Evolutionary conservation across 37 sponge, comb jelly and placozoan species (phyloP), one percentile per base, ranked within the genome.

Genomic region (Crambe crambe): DNA sequence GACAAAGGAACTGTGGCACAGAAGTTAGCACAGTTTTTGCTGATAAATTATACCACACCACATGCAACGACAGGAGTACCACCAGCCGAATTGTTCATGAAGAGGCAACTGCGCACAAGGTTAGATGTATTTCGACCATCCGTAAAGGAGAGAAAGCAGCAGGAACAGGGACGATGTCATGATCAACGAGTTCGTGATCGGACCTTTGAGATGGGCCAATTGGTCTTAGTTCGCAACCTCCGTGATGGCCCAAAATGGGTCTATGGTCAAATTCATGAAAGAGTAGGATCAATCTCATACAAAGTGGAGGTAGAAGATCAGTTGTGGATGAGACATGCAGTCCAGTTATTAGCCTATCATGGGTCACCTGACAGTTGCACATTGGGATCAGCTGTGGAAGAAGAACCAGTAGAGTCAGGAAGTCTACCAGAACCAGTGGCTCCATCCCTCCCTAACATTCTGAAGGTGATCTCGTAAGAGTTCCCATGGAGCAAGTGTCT

Each of bases 241-340:
- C 58, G 74, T 34, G 57, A 10, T 26, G 74, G 74, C 26, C 35
- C 74, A 34, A 1, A 31, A 36, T 74, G 74, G 74, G 74, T 74
- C 26, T 12, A 15, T 4, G 58, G 74, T 27, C 9, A 20, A 35
- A 32, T 74, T 0, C 15, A 56, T 2, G 56, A 4, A 17, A 40
- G 32, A 32, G 18, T 18, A 27, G 76, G 76, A 22, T 63, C 76
- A 8, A 26, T 76, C 15, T 76, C 76, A 9, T 76, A 61, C 72
- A 6, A 27, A 37, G 62, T 39, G 41, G 34, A 39, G 23, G 42
- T 39, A 10, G 34, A 37, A 2, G 76, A 42, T n/a, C 3, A 61
- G 22, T 23, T 76, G 25, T 76, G 76, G 76, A 76, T 25, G 32
- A 30, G 76, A 20, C 76, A 76, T 37, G 37, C 39, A 23, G 76